A percentile compares a stretch with the other conserved stretches of the same genome.
Evolutionary conservation across 1,140 invertebrate genomes (phyloP).

Genomic region (Spodoptera frugiperda): DNA sequence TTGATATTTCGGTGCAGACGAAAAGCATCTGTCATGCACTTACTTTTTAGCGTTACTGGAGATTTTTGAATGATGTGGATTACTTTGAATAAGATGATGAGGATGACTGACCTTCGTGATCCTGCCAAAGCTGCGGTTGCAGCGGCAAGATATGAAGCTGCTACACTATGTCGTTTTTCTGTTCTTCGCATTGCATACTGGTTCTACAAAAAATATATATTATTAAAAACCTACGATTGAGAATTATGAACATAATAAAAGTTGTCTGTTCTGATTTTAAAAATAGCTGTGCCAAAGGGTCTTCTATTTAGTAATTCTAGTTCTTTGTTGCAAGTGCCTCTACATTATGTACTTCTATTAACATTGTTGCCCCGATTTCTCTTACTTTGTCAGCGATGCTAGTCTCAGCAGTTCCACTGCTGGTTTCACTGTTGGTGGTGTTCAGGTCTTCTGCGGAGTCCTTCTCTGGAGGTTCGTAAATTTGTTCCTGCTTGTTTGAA

Average conservation of each 20-base stretch:
- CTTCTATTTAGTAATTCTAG: not conserved
- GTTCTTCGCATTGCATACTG: conserved; percentile 46
- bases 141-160: conserved; percentile 73
- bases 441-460: conserved; percentile 65
- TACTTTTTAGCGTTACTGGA: too few relatives aligned
- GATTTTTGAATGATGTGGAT: too few relatives aligned
- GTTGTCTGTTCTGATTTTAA: too few relatives aligned
- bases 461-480: conserved; percentile 67
- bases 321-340: not conserved
- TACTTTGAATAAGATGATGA: too few relatives aligned
- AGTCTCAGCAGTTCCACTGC: conserved; percentile 60
- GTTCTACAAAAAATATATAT: conserved; percentile 45
- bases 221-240: not conserved
- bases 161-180: conserved; percentile 70
- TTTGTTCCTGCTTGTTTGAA: conserved; percentile 42
- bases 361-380: not conserved
- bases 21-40: too few relatives aligned
- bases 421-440: conserved; percentile 65
- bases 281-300: too few relatives aligned
- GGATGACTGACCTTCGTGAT: conserved; percentile 55
- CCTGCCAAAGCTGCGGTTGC: conserved; percentile 70
- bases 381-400: conserved; percentile 14
- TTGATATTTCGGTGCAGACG: too few relatives aligned
- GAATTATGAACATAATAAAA: too few relatives aligned
- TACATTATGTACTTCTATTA: too few relatives aligned